Percentiles rank a stretch among this genome's conserved stretches.
Conservation (phyloP, 2,113 vertebrate genomes). For the Semnornis frantzii region DNA sequence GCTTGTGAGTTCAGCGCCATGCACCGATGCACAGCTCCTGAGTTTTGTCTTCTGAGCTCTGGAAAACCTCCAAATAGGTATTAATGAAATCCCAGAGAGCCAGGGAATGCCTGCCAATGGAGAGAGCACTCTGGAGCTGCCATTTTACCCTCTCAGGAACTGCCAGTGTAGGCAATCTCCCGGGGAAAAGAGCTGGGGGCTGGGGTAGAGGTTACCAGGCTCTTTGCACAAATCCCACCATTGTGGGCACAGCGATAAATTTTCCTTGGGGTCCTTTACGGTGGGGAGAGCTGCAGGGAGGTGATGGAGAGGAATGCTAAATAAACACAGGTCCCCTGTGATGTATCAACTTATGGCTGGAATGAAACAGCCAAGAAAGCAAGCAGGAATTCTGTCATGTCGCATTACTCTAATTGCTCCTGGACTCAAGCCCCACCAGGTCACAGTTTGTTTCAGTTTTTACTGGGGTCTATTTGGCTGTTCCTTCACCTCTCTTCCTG, state of each 20-base stretch:
- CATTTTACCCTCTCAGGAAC: not conserved
- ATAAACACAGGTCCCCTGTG: conserved; percentile 52
- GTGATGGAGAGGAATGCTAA: conserved; percentile 54
- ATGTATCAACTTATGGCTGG: conserved; percentile 46
- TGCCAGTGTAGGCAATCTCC: not conserved
- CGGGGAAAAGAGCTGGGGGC: not conserved
- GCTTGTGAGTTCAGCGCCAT: fast-evolving
- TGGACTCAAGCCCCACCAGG: not conserved
- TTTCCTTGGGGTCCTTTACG: not conserved
- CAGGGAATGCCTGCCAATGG: not conserved
- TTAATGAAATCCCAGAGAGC: not conserved
- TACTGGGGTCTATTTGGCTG: not conserved
- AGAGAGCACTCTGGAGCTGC: not conserved
- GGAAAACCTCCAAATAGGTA: not conserved
- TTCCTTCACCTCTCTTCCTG: conserved; percentile 35
- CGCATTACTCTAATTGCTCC: conserved; percentile 53
- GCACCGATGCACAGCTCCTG: not conserved
- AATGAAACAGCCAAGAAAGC: conserved; percentile 35
- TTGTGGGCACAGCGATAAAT: conserved; percentile 23
- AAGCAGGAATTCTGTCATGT: conserved; percentile 59
- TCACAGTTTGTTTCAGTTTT: conserved; percentile 56
- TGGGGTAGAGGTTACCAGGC: not conserved
- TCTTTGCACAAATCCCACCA: conserved; percentile 18
- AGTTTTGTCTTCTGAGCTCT: not conserved
- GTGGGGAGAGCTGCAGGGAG: not conserved